Percentiles rank a stretch among this genome's conserved stretches.
Conservation (phyloP, 2,113 vertebrate species). For the Cettia cetti region DNA sequence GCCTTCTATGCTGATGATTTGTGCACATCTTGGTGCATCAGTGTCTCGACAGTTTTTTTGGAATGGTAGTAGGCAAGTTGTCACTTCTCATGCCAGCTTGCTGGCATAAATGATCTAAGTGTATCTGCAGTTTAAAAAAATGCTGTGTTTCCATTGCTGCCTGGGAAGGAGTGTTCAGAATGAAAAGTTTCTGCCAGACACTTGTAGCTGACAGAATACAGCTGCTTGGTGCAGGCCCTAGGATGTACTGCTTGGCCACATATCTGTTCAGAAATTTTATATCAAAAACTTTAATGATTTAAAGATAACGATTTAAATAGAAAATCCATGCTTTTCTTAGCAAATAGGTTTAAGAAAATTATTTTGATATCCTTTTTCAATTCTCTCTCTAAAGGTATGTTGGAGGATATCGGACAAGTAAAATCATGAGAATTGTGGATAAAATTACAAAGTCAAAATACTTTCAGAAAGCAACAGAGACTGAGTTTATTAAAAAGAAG, state of each 20-base stretch:
- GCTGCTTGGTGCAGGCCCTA: not conserved
- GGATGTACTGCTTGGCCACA: not conserved
- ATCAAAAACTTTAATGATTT: not conserved
- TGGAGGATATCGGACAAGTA: conserved; percentile 92
- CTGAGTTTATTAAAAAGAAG: conserved; percentile 99
- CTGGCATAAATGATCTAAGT: not conserved
- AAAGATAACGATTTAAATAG: not conserved
- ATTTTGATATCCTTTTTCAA: not conserved
- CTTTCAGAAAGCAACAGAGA: conserved; percentile 98
- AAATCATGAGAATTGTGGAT: conserved; percentile 99
- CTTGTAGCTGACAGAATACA: not conserved
- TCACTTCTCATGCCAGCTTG: not conserved
- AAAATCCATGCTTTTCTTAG: not conserved
- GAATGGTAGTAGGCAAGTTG: not conserved
- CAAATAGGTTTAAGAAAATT: not conserved
- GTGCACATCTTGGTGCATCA: not conserved
- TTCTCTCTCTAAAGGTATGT: conserved; percentile 76
- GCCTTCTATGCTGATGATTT: not conserved
- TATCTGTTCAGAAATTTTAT: not conserved
- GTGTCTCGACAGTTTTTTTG: not conserved
- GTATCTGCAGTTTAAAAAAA: not conserved
- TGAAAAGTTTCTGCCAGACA: not conserved
- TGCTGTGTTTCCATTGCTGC: not conserved
- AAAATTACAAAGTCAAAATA: conserved; percentile 99
- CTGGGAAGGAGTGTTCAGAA: not conserved